Evolutionary conservation across 2,888 invertebrate genomes (phyloP), one percentile per base, ranked within the genome.

Genomic region (Dinocampus coccinellae): DNA sequence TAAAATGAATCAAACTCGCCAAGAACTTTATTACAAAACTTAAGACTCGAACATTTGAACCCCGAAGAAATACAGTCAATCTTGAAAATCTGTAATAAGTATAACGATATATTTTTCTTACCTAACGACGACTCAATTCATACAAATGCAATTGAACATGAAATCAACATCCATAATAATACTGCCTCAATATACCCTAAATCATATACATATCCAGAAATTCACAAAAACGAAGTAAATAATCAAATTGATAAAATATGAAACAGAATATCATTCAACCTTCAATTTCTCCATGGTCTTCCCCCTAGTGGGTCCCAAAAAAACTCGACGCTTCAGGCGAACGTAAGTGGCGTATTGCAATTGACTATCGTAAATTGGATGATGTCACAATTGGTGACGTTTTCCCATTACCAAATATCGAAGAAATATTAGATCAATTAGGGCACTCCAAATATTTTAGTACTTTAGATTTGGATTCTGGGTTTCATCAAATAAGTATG

Each of bases 251-350:
- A 69, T 3, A 73, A 78, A 61, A 75, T 84, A 75, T 83, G 13
- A 69, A 78, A 7, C 68, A 78, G 16, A 78, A 77, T 13, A 73
- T 82, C 11, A 79, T 82, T 11, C 63, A 75, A 63, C 79, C 76
- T 3, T 82, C 82, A 2, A 73, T 68, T 2, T 80, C 80, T 22
- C 84, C 86, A 0, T 88, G 83, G 82, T 76, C 81, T 6, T 77
- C 81, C 1, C 86, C 85, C 0, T 77, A 85, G 4, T 83, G 86
- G 1, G 60, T 88, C 76, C 76, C 20, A 88, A 87, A 75, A 84
- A 83, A 67, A n/a, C 77, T 81, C 10, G 76, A 74, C 11, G 73
- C 76, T 16, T 72, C 72, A 9, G 75, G 75, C 2, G 72, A 64
- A 24, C 22, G 36, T 0, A 75, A 77, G 63, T 78, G 67, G 47